These are phyloP conservation scores for Indicator indicator DNA, from an alignment of 2,113 vertebrate species.

Conservation along the genomic window DNA sequence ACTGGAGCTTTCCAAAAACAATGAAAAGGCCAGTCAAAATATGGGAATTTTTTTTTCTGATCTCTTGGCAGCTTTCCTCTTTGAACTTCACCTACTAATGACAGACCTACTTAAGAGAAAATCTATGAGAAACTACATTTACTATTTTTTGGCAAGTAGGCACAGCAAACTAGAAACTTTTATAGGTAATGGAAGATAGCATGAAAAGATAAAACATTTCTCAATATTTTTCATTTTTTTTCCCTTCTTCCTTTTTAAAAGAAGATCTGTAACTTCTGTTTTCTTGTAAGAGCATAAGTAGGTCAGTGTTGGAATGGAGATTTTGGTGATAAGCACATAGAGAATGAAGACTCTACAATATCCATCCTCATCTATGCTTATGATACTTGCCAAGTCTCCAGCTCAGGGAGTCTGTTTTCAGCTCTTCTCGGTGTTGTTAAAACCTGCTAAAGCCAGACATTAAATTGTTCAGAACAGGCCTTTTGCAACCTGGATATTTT, in stretches of 20 bases:
- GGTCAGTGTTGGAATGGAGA: background rate
- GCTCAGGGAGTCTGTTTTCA: background rate
- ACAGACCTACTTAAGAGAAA: background rate
- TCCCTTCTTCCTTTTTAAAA: fast-evolving
- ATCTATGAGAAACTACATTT: background rate
- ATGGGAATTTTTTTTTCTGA: background rate
- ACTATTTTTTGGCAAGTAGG: background rate
- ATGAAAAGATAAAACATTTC: background rate
- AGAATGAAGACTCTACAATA: background rate
- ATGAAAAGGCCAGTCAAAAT: background rate
- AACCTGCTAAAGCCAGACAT: background rate
- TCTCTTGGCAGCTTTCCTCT: background rate
- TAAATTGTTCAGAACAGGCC: background rate
- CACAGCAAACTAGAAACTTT: background rate
- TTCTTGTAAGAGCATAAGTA: background rate
- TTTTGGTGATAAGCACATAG: background rate
- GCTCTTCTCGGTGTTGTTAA: background rate
- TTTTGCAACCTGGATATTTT: background rate
- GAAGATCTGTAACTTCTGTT: background rate
- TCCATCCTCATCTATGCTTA: background rate
- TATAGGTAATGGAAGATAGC: background rate
- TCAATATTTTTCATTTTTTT: background rate
- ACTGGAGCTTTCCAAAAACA: background rate
- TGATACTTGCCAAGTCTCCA: background rate
- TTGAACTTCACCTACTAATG: background rate